These are phyloP conservation scores for Patella ulyssiponensis DNA, from an alignment of 2,888 invertebrate species.

Conservation along the genomic window DNA sequence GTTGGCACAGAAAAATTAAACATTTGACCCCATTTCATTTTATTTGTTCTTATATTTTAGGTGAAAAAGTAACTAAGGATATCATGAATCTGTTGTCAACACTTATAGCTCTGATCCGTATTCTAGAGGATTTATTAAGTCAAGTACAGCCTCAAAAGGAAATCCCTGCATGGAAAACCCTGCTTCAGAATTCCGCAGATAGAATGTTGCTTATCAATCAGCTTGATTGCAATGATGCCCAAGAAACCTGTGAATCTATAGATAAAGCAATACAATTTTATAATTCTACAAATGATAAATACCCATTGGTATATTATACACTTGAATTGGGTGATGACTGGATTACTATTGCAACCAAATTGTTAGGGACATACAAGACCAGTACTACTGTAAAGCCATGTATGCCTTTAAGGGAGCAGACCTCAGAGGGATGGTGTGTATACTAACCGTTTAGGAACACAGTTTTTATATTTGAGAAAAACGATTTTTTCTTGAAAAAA, in stretches of 20 bases:
- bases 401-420: too few species aligned
- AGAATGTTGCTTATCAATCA: background rate
- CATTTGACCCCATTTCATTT: background rate
- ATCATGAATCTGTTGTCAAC: slow-evolving; percentile 41
- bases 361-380: slow-evolving; percentile 29
- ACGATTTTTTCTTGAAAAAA: too few species aligned
- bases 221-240: background rate
- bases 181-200: background rate
- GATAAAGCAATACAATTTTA: slow-evolving; percentile 33
- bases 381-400: too few species aligned
- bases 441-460: too few species aligned
- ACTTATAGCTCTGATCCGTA: slow-evolving; percentile 35
- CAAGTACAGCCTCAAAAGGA: background rate
- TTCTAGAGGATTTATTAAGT: slow-evolving; percentile 31
- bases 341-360: slow-evolving; percentile 34
- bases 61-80: slow-evolving; percentile 36
- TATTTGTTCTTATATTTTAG: slow-evolving; percentile 29
- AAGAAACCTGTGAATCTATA: background rate
- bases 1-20: too few species aligned
- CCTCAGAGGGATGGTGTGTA: too few species aligned
- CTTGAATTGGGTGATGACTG: slow-evolving; percentile 47
- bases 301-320: slow-evolving; percentile 41
- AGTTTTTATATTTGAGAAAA: too few species aligned
- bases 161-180: background rate
- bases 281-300: slow-evolving; percentile 20